These are phyloP conservation scores for Agrenia bidenticulata DNA, from an alignment of 2,888 invertebrate genomes.

Conservation along the genomic window DNA sequence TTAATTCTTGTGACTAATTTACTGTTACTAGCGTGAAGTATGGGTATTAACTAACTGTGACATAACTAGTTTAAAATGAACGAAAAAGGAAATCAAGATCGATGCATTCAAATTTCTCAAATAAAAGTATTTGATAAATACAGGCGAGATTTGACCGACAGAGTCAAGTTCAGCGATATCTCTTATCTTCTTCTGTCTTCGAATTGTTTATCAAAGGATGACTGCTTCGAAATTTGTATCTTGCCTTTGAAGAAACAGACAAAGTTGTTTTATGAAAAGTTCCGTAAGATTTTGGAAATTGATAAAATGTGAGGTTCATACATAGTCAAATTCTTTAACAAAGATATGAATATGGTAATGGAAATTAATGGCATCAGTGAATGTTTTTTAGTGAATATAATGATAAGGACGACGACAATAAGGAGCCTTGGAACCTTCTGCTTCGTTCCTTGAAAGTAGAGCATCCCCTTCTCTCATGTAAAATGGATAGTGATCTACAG, in stretches of 20 bases:
- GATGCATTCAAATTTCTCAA: not conserved
- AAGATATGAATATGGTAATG: too few relatives aligned
- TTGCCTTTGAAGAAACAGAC: not conserved
- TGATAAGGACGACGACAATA: not conserved
- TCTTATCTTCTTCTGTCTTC: not conserved
- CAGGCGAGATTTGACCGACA: not conserved
- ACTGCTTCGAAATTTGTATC: not conserved
- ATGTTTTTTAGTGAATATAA: too few relatives aligned
- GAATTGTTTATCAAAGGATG: not conserved
- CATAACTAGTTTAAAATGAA: too few relatives aligned
- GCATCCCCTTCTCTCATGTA: not conserved
- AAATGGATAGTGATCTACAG: conserved; percentile 1
- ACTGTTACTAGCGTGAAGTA: too few relatives aligned
- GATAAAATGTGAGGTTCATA: not conserved
- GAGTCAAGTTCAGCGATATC: conserved; percentile 4
- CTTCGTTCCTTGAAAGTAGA: not conserved
- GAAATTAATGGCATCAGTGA: too few relatives aligned
- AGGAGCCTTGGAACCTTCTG: not conserved
- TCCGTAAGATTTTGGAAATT: not conserved
- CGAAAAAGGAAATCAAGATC: too few relatives aligned
- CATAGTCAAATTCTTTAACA: too few relatives aligned
- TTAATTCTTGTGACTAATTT: too few relatives aligned
- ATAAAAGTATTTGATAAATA: not conserved
- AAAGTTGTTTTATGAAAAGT: not conserved
- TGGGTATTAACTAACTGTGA: too few relatives aligned